Evolutionary conservation across 2,113 vertebrate genomes (phyloP).

Genomic region (Halichoerus grypus): DNA sequence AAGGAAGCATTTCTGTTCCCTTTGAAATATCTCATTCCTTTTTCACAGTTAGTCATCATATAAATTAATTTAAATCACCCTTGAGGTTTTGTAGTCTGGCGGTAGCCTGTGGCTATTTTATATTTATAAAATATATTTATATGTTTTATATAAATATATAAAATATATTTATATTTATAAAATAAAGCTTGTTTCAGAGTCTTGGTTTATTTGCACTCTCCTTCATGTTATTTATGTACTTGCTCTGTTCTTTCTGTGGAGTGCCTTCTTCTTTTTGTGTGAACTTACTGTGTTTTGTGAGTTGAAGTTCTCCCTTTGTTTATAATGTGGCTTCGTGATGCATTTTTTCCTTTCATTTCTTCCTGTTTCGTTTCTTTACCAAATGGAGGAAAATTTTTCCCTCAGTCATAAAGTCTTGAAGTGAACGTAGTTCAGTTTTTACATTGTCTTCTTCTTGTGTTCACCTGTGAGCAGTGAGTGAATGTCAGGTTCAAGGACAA

Average conservation of each 20-base stretch:
- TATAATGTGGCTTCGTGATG: not conserved
- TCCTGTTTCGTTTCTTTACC: not conserved
- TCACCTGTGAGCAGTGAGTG: not conserved
- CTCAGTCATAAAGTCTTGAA: not conserved
- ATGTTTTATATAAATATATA: no score
- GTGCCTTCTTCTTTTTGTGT: not conserved
- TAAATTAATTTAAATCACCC: slow-evolving; percentile 48
- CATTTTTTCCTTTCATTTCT: not conserved
- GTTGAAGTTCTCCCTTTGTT: not conserved
- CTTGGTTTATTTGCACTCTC: not conserved
- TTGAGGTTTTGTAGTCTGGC: not conserved
- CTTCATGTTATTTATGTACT: not conserved
- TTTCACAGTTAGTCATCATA: not conserved
- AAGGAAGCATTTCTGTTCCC: not conserved
- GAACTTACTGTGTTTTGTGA: not conserved
- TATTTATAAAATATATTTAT: no score
- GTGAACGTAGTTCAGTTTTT: not conserved
- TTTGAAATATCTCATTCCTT: not conserved
- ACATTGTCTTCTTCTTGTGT: not conserved
- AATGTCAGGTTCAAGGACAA: not conserved
- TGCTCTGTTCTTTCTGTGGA: not conserved
- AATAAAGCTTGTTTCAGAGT: not conserved
- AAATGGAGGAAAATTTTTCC: not conserved
- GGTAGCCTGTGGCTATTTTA: not conserved
- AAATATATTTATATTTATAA: not conserved